phyloP scores from a whole-genome alignment of 53 echinoderm and acorn worm species.

The Holothuria leucospilota region DNA sequence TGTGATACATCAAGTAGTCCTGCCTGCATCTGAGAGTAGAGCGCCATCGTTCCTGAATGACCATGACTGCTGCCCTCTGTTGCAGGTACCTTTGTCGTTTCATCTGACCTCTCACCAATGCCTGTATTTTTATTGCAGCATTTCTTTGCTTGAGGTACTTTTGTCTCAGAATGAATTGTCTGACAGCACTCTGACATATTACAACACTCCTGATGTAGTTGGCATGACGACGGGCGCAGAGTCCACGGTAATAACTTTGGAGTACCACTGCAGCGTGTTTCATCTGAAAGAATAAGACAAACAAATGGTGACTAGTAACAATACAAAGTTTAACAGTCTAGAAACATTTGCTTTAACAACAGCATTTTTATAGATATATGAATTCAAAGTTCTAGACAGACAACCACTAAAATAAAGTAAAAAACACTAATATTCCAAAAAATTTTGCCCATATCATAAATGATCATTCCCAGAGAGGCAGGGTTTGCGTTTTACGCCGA shows the following conservation, averaged over 20 bases:
- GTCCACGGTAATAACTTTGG: constrained; percentile 70
- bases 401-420: too few relatives aligned
- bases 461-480: too few relatives aligned
- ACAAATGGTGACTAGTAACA: too few relatives aligned
- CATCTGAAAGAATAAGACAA: not conserved
- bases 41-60: constrained; percentile 74
- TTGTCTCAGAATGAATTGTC: constrained; percentile 9
- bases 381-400: too few relatives aligned
- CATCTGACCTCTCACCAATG: constrained; percentile 42
- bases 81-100: constrained; percentile 43
- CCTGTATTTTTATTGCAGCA: constrained; percentile 66
- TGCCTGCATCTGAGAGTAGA: constrained; percentile 45
- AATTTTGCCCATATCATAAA: too few relatives aligned
- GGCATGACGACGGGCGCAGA: constrained; percentile 47
- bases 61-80: constrained; percentile 44
- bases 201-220: constrained; percentile 45
- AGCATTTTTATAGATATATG: too few relatives aligned
- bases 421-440: too few relatives aligned
- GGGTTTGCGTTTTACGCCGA: too few relatives aligned
- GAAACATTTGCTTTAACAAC: too few relatives aligned
- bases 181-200: constrained; percentile 52
- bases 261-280: constrained; percentile 67
- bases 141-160: constrained; percentile 31
- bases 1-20: constrained; percentile 58
- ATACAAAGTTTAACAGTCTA: too few relatives aligned